Conservation (phyloP, 2,113 vertebrate species). For the Steatornis caripensis region DNA sequence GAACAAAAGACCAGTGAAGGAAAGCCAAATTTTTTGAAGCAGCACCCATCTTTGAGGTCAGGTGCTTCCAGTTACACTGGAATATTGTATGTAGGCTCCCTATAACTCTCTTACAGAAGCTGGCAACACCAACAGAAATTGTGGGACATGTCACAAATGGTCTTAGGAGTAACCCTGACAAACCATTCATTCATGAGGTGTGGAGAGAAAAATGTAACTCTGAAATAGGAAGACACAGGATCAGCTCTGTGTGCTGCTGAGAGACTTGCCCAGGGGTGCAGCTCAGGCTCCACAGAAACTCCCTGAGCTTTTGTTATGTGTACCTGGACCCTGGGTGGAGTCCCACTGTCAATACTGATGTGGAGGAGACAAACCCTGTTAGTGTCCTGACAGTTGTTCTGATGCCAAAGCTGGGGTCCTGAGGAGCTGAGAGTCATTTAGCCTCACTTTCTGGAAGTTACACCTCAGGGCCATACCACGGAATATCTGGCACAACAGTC, state of each 20-base stretch:
- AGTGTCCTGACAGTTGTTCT: neutral
- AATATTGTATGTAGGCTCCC: neutral
- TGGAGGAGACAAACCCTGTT: neutral
- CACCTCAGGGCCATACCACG: neutral
- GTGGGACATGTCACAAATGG: neutral
- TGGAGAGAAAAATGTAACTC: neutral
- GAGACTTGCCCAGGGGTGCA: neutral
- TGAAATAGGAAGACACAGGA: neutral
- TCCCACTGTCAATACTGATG: neutral
- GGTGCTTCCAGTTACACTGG: neutral
- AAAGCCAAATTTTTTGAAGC: neutral
- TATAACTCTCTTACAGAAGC: neutral
- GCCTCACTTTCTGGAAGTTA: neutral
- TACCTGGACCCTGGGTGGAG: neutral
- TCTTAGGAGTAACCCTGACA: neutral
- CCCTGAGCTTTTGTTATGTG: neutral
- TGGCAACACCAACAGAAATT: neutral
- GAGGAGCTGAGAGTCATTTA: neutral
- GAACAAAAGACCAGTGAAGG: neutral
- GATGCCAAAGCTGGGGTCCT: neutral
- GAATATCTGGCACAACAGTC: neutral
- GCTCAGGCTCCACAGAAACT: neutral
- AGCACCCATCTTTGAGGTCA: neutral
- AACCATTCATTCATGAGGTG: neutral
- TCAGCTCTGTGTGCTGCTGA: neutral